These are phyloP conservation scores for Phalacrocorax aristotelis DNA, from an alignment of 2,113 vertebrate genomes.

Conservation along the genomic window DNA sequence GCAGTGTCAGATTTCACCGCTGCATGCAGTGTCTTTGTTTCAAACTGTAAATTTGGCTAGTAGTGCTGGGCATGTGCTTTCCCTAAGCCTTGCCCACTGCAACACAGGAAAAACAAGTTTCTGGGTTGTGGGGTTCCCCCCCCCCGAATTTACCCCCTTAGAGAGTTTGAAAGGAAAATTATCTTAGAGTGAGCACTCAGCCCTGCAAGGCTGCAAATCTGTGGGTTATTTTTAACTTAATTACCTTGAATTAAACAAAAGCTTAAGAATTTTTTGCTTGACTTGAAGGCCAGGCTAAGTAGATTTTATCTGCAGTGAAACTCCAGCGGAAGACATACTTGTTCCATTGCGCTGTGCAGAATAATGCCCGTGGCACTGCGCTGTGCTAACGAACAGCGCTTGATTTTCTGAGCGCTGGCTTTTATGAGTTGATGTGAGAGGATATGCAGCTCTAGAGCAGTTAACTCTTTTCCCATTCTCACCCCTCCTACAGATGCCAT, in stretches of 20 bases:
- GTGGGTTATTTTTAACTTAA: constrained; percentile 51
- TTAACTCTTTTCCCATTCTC: not conserved
- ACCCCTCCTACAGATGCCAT: not conserved
- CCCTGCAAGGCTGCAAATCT: not conserved
- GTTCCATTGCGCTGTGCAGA: not conserved
- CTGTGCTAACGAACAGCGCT: rapidly evolving
- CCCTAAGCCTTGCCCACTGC: not conserved
- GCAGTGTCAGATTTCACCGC: not conserved
- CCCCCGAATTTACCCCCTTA: not conserved
- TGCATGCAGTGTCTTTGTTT: constrained; percentile 1
- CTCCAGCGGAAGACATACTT: not conserved
- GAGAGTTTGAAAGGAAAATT: not conserved
- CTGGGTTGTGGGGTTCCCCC: rapidly evolving
- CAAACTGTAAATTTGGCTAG: not conserved
- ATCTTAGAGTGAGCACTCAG: not conserved
- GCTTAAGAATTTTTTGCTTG: not conserved
- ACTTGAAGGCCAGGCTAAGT: not conserved
- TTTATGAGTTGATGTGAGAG: not conserved
- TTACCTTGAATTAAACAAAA: constrained; percentile 12
- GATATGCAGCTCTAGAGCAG: not conserved
- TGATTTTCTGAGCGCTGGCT: not conserved
- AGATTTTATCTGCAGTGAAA: not conserved
- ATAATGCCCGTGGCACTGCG: not conserved
- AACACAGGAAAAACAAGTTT: not conserved
- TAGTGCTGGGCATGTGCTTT: not conserved